Evolutionary conservation across 92 coral and sea anemone species (phyloP).

Genomic region (Heliopora coerulea): DNA sequence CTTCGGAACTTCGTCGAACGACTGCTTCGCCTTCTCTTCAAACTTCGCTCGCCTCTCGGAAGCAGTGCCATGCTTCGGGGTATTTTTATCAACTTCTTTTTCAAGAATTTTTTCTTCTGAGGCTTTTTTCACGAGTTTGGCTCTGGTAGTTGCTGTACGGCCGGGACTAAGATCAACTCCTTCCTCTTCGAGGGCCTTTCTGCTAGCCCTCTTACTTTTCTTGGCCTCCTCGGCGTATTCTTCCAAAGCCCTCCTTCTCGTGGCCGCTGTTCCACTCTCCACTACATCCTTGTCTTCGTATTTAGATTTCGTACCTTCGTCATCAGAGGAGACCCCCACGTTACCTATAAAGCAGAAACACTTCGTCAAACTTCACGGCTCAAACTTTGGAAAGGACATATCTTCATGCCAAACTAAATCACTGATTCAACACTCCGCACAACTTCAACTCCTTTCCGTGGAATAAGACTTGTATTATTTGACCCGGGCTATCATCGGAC

Average conservation of each 20-base stretch:
- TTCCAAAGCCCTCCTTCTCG: conserved; percentile 63
- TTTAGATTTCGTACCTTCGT: neutral
- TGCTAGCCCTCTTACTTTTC: conserved; percentile 48
- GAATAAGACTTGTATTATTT: no score
- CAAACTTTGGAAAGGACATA: no score
- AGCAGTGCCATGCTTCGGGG: conserved; percentile 28
- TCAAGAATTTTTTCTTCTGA: conserved; percentile 19
- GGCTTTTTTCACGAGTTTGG: conserved; percentile 22
- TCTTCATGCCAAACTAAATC: no score
- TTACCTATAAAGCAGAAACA: neutral
- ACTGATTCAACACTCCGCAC: no score
- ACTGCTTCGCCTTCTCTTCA: conserved; percentile 30
- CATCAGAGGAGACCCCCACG: conserved; percentile 4
- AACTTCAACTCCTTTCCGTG: no score
- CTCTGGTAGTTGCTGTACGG: conserved; percentile 2
- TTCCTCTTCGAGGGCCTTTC: conserved; percentile 45
- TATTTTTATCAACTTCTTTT: conserved; percentile 17
- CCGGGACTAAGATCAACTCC: conserved; percentile 33
- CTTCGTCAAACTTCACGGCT: neutral
- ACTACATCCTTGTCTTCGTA: neutral
- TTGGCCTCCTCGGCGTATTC: conserved; percentile 63
- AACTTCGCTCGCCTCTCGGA: conserved; percentile 25
- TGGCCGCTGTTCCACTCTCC: conserved; percentile 54
- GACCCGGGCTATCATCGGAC: no score
- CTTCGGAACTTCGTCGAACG: conserved; percentile 11